These are phyloP conservation scores for Notoglanidium macrostoma DNA, from an alignment of 2,797 vertebrate genomes.

Conservation along the genomic window DNA sequence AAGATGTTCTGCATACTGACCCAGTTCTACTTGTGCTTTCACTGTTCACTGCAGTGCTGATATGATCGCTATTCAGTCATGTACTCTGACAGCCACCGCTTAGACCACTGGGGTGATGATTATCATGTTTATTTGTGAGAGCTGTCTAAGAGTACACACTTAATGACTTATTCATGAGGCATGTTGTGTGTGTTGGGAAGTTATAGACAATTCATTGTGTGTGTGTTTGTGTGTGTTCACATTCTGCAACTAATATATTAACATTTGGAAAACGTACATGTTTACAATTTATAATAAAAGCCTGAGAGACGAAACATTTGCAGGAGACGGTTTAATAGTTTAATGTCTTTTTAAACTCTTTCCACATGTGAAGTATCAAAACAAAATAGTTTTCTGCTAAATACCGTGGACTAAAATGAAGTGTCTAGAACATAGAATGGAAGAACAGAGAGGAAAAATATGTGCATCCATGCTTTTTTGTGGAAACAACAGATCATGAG, in stretches of 20 bases:
- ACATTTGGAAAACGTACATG: neutral
- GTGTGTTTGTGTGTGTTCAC: neutral
- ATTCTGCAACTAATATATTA: neutral
- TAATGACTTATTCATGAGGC: conserved; percentile 30
- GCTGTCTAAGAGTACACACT: conserved; percentile 5
- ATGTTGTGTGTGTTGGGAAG: neutral
- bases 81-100: neutral
- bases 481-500: neutral
- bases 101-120: conserved; percentile 20
- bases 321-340: neutral
- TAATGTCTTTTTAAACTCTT: neutral
- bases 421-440: neutral
- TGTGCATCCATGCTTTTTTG: neutral
- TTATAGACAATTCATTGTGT: neutral
- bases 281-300: neutral
- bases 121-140: conserved; percentile 16
- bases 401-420: neutral
- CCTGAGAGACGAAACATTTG: neutral
- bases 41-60: neutral
- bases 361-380: neutral
- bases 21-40: conserved; percentile 13
- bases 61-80: conserved; percentile 13
- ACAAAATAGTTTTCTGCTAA: neutral
- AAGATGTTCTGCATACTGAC: neutral
- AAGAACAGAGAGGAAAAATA: neutral